Evolutionary conservation across 2,797 vertebrate species (phyloP).

Genomic region (Staurois parvus): DNA sequence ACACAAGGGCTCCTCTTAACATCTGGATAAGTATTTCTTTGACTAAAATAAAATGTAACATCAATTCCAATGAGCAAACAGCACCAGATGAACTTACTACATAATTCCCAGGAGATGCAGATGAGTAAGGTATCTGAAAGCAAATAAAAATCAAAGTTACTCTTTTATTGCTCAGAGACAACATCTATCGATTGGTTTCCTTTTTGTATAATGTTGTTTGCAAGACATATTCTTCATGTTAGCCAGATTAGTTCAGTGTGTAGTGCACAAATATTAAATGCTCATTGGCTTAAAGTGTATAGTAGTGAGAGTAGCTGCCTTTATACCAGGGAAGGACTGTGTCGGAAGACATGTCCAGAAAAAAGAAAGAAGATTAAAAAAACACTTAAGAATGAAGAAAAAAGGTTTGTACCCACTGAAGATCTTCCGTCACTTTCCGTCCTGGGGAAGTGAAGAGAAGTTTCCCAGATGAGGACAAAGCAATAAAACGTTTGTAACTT

Average conservation of each 20-base stretch:
- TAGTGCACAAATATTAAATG: background rate
- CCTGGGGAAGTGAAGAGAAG: too few species aligned
- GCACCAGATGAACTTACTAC: slow-evolving; percentile 84
- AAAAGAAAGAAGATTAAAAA: too few species aligned
- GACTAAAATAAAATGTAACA: slow-evolving; percentile 69
- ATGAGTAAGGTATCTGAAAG: slow-evolving; percentile 94
- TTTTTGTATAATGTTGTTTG: slow-evolving; percentile 33
- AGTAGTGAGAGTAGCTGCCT: background rate
- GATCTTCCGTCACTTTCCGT: too few species aligned
- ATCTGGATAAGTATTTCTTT: slow-evolving; percentile 72
- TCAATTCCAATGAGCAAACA: slow-evolving; percentile 69
- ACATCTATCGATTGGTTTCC: slow-evolving; percentile 42
- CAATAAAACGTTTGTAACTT: too few species aligned
- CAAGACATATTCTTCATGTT: slow-evolving; percentile 25
- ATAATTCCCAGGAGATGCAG: slow-evolving; percentile 96
- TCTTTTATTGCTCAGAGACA: slow-evolving; percentile 49
- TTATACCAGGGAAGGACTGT: too few species aligned
- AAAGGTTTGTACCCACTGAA: too few species aligned
- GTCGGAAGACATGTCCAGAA: too few species aligned
- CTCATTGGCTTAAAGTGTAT: background rate
- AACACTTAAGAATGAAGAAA: too few species aligned
- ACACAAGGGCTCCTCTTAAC: slow-evolving; percentile 72
- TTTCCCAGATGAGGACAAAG: too few species aligned
- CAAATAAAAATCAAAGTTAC: slow-evolving; percentile 69
- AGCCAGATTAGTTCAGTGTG: background rate